Conservation (phyloP, 1,140 invertebrate genomes). For the Oppia nitens region DNA sequence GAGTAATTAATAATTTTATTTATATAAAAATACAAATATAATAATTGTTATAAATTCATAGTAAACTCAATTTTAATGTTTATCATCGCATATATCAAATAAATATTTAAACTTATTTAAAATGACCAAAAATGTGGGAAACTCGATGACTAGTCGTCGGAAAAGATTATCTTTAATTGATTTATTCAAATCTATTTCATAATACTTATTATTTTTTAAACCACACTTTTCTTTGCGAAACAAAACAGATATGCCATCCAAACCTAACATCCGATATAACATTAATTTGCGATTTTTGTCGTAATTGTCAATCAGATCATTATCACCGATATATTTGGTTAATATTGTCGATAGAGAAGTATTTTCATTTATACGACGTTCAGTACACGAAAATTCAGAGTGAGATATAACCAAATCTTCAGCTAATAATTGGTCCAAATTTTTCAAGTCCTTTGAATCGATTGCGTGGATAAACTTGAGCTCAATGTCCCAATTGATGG, state of each 20-base stretch:
- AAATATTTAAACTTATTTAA: background rate
- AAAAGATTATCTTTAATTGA: background rate
- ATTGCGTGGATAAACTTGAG: background rate
- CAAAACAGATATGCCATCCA: background rate
- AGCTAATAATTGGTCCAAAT: background rate
- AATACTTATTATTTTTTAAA: background rate
- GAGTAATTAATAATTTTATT: too few relatives aligned
- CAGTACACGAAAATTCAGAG: background rate
- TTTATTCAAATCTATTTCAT: background rate
- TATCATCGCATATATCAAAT: too few relatives aligned
- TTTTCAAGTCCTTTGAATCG: background rate
- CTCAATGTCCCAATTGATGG: conserved; percentile 12
- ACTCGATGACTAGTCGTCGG: background rate
- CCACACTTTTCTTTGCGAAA: background rate
- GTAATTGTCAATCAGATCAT: background rate
- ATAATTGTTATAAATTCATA: too few relatives aligned
- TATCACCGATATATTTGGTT: background rate
- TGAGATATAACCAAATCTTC: background rate
- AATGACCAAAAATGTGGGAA: background rate
- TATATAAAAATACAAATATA: too few relatives aligned
- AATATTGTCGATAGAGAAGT: background rate
- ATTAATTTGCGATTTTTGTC: background rate
- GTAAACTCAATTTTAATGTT: too few relatives aligned
- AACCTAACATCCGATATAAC: background rate
- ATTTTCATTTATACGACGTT: background rate